Evolutionary conservation across 2,113 vertebrate species (phyloP).

Genomic region (Platichthys flesus): DNA sequence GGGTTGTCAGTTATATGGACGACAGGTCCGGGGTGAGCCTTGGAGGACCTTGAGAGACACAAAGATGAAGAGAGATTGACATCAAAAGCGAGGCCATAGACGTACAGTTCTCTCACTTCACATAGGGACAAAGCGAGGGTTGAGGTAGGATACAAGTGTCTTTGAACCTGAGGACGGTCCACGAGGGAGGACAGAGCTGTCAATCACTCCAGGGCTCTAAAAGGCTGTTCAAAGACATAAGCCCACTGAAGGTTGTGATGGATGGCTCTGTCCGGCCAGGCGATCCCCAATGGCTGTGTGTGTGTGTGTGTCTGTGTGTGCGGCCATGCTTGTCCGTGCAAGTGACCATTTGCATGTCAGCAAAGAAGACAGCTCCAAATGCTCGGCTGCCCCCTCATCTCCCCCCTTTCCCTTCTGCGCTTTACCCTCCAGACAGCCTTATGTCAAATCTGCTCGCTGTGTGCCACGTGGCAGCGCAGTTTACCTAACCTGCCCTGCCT

Average conservation of each 20-base stretch:
- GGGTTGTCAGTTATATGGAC: constrained; percentile 99
- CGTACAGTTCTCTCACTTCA: not conserved
- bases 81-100: not conserved
- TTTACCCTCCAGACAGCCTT: constrained; percentile 71
- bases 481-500: constrained; percentile 49
- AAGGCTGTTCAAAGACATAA: constrained; percentile 60
- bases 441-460: constrained; percentile 48
- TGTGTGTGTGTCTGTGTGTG: not conserved
- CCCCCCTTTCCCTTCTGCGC: constrained; percentile 32
- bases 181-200: constrained; percentile 40
- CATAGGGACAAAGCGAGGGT: not conserved
- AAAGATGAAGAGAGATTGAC: constrained; percentile 44
- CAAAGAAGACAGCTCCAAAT: constrained; percentile 32
- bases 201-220: constrained; percentile 54
- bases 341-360: constrained; percentile 62
- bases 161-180: constrained; percentile 42
- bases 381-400: constrained; percentile 5
- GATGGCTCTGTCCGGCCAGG: constrained; percentile 57
- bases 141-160: constrained; percentile 19
- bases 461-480: constrained; percentile 43
- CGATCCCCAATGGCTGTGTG: constrained; percentile 40
- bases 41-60: constrained; percentile 89
- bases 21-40: constrained; percentile 96
- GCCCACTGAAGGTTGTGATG: constrained; percentile 66
- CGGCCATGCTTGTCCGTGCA: not conserved